Evolutionary conservation across 2,113 vertebrate genomes (phyloP).

Genomic region (Reinhardtius hippoglossoides): DNA sequence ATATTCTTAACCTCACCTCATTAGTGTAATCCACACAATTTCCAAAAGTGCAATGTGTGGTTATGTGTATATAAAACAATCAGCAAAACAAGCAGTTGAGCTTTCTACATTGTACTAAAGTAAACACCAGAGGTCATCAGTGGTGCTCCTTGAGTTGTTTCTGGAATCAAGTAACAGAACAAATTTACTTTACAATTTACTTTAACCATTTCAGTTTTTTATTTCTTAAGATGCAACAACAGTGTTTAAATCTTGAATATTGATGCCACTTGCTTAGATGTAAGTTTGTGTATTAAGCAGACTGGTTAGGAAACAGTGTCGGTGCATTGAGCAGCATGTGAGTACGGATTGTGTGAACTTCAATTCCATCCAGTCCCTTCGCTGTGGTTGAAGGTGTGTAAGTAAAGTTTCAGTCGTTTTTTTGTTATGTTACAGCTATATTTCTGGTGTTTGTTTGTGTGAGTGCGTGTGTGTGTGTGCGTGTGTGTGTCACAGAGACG

Average conservation of each 20-base stretch:
- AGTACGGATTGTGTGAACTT: constrained; percentile 25
- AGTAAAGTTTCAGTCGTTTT: constrained; percentile 32
- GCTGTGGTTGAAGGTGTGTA: constrained; percentile 17
- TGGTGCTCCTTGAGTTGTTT: constrained; percentile 24
- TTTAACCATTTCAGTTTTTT: constrained; percentile 8
- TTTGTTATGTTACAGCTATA: constrained; percentile 64
- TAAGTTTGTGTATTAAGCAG: constrained; percentile 43
- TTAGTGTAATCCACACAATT: constrained; percentile 25
- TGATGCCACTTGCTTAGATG: constrained; percentile 39
- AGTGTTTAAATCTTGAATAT: constrained; percentile 53
- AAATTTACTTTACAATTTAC: constrained; percentile 5
- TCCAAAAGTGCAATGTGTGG: constrained; percentile 47
- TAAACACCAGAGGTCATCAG: constrained; percentile 18
- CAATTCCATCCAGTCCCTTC: constrained; percentile 46
- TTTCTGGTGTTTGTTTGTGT: constrained; percentile 19
- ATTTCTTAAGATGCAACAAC: constrained; percentile 1
- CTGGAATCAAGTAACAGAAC: neutral
- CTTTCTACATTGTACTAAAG: constrained; percentile 19
- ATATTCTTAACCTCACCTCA: constrained; percentile 46
- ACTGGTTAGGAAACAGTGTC: constrained; percentile 35
- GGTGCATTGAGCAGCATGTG: constrained; percentile 19
- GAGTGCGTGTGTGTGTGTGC: neutral
- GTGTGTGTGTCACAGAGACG: neutral
- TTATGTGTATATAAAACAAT: constrained; percentile 21
- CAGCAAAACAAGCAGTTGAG: constrained; percentile 37